Evolutionary conservation across 1,140 invertebrate species (phyloP), one percentile per base, ranked within the genome.

Genomic region (Cyclargus thomasi): DNA sequence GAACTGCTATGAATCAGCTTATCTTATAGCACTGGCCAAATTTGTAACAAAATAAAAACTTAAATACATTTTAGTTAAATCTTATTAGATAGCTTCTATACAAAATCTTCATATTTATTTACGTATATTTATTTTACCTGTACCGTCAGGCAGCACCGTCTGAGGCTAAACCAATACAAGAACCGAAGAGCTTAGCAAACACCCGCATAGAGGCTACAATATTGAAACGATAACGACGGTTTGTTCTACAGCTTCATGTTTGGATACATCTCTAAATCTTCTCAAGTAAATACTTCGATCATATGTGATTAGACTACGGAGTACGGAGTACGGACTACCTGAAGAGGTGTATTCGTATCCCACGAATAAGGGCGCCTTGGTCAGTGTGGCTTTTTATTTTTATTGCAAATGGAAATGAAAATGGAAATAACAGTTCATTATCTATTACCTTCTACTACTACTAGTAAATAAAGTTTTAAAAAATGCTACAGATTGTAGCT

Each of bases 201-300:
- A 59, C 11, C 20, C 18, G 14, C 17, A 59, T 20, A 20, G 55
- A 20, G 55, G 55, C 53, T 55, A 55, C 53, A 20, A 59, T 18
- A 18, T 59, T 18, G 18, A 59, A 18, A 59, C 10, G 18, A 20
- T 59, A 20, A 18, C 10, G 55, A 18, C 20, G 55, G 55, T 59
- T 59, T 59, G 21, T 59, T 20, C 20, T 20, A 21, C 17, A 21
- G 39, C 55, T 18, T 59, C n/a, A 21, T 59, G 20, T 20, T 59
- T 59, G 18, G 55, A 59, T 59, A 59, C 18, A 59, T 20, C 55
- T 20, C 55, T 59, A 59, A 59, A 59, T 17, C 18, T 18, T 20
- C 55, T 20, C 10, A 8, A 21, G 55, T 21, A 59, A 59, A 59
- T 21, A 59, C 20, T 22, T 21, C 53, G 47, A 17, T 55, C 17